Evolutionary conservation across 2,888 invertebrate genomes (phyloP).

Genomic region (Eupithecia vulgata): DNA sequence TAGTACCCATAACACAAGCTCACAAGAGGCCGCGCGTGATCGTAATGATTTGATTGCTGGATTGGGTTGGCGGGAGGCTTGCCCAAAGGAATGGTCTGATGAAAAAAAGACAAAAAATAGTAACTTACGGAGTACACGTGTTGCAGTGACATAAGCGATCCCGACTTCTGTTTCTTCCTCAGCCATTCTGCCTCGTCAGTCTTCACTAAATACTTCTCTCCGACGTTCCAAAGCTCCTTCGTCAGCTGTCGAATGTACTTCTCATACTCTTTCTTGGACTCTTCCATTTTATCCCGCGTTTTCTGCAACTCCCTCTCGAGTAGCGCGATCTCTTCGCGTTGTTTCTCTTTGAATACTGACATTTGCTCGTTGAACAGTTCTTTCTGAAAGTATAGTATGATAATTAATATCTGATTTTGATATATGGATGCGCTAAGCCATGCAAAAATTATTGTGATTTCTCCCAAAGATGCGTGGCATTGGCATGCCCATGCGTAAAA

Average conservation of each 20-base stretch:
- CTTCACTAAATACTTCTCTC: conserved; percentile 84
- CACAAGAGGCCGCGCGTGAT: too few species aligned
- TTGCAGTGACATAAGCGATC: conserved; percentile 77
- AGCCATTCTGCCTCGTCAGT: conserved; percentile 83
- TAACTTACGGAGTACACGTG: conserved; percentile 72
- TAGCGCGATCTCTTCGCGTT: conserved; percentile 79
- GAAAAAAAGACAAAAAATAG: too few species aligned
- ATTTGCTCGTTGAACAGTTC: conserved; percentile 86
- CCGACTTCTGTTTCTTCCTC: conserved; percentile 66
- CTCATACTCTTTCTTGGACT: conserved; percentile 68
- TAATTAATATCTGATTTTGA: neutral
- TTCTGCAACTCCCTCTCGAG: conserved; percentile 79
- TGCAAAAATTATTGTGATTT: conserved; percentile 10
- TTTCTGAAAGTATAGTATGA: conserved; percentile 71
- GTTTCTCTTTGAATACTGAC: conserved; percentile 74
- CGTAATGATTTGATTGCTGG: too few species aligned
- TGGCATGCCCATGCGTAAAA: conserved; percentile 53
- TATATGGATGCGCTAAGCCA: conserved; percentile 5
- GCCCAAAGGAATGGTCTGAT: too few species aligned
- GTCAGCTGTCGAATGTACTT: conserved; percentile 76
- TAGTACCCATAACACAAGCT: too few species aligned
- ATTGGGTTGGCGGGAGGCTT: too few species aligned
- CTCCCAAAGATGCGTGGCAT: conserved; percentile 40
- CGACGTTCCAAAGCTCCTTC: conserved; percentile 85
- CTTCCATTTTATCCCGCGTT: conserved; percentile 78